Conservation (phyloP, 35 echinoderm and acorn worm genomes). For the Apostichopus californicus region DNA sequence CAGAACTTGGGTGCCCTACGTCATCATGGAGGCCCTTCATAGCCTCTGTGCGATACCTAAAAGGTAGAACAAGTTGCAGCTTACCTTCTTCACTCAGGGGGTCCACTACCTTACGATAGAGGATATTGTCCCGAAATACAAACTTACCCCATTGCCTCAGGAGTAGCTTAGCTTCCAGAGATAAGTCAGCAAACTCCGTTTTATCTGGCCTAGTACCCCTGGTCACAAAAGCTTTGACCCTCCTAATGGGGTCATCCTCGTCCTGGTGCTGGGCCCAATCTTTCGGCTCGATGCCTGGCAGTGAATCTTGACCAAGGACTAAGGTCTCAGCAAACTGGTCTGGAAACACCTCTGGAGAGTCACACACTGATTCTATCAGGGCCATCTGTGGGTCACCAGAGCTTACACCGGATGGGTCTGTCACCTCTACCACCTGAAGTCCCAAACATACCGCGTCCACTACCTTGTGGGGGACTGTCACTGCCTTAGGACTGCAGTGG, state of each 20-base stretch:
- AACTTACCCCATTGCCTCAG: conserved; percentile 41
- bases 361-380: background rate
- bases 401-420: background rate
- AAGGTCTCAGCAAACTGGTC: background rate
- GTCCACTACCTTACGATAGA: conserved; percentile 30
- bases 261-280: no score
- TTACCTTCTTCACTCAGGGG: background rate
- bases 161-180: no score
- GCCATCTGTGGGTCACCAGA: background rate
- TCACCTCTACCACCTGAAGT: no score
- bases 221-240: no score
- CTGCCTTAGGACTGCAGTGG: background rate
- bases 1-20: no score
- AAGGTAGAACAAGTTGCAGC: conserved; percentile 62
- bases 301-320: no score
- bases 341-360: background rate
- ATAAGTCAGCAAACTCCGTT: no score
- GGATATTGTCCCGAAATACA: background rate
- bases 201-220: no score
- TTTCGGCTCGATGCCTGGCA: no score
- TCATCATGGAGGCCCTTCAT: no score
- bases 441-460: background rate
- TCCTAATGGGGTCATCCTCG: no score
- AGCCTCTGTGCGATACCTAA: background rate
- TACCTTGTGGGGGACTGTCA: background rate